Base-by-base conservation (phyloP, 2,113 vertebrate genomes). In the Caretta caretta region DNA sequence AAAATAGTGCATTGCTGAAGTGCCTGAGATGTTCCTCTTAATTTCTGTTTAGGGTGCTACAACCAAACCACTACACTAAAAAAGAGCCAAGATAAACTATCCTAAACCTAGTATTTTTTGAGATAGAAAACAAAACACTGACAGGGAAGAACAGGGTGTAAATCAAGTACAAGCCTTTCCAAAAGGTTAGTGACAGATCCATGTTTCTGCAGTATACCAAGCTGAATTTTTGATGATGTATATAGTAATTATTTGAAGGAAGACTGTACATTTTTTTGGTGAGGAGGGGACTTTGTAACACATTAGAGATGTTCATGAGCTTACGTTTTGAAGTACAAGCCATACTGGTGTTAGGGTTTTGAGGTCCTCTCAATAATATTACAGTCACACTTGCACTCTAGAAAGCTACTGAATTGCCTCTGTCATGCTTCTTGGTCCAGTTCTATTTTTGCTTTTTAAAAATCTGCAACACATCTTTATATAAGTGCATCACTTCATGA, bases 401-500 rank as follows among this genome's bases (percentile, higher is more conserved):
- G 76, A 85, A 85, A 79, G 19, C 24, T 69, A 57, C 2, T 62
- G 2, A 69, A 49, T 8, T n/a, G 35, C n/a, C 35, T 69, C 65
- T n/a, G 4, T 69, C 6, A n/a, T 19, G 35, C 65, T 1, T 46
- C 59, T 20, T 54, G 4, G 3, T 46, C 76, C 62, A 83, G 35
- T 80, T 90, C 25, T 78, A 8, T 11, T n/a, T 51, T 65, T 51
- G 22, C 5, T 3, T 22, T 42, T 62, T 50, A 62, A n/a, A 48
- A 57, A 38, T 22, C 12, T 38, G 80, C 3, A 80, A 46, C 2
- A 4, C 49, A 3, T 53, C 84, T 82, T 10, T 90, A 27, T 38
- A 25, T 2, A 1, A 2, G 1, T 76, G 31, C 8, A 57, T 83
- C 5, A 0, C 4, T 75, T 75, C 69, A 75, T 42, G 20, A 42